Conservation (phyloP, 1,140 invertebrate species). For the Bombus soroeensis region DNA sequence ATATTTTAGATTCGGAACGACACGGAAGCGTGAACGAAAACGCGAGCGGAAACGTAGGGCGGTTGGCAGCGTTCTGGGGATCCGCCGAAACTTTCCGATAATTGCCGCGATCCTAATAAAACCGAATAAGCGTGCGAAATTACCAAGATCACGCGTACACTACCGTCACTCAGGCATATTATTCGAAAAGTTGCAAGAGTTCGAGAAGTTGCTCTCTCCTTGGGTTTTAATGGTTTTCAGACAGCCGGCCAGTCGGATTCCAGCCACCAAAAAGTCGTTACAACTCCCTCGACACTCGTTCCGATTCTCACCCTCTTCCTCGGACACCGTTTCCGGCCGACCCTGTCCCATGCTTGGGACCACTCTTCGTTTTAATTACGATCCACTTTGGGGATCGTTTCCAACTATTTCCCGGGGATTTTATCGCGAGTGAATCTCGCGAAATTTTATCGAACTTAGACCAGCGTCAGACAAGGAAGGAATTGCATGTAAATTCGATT, state of each 20-base stretch:
- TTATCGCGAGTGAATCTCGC: background rate
- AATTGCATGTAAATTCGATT: too few species aligned
- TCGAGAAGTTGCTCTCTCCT: conserved; percentile 63
- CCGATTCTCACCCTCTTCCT: conserved; percentile 33
- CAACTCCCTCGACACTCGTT: conserved; percentile 59
- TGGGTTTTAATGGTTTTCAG: conserved; percentile 77
- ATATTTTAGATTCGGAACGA: background rate
- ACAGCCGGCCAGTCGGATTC: conserved; percentile 67
- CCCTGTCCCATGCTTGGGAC: background rate
- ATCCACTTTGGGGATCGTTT: conserved; percentile 57
- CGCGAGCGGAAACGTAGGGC: conserved; percentile 26
- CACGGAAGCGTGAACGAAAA: background rate
- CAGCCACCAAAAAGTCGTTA: conserved; percentile 79
- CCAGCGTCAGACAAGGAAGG: background rate
- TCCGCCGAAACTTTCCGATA: conserved; percentile 76
- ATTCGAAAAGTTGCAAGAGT: conserved; percentile 72
- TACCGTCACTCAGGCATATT: conserved; percentile 68
- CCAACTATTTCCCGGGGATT: conserved; percentile 65
- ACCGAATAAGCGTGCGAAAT: conserved; percentile 77
- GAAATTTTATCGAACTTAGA: background rate
- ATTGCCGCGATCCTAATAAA: conserved; percentile 77
- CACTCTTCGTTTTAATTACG: conserved; percentile 71
- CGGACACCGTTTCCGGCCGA: conserved; percentile 4
- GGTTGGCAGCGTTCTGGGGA: conserved; percentile 45
- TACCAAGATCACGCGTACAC: conserved; percentile 69